phyloP scores from a whole-genome alignment of 2,113 vertebrate genomes.

The Lepidothrix coronata region DNA sequence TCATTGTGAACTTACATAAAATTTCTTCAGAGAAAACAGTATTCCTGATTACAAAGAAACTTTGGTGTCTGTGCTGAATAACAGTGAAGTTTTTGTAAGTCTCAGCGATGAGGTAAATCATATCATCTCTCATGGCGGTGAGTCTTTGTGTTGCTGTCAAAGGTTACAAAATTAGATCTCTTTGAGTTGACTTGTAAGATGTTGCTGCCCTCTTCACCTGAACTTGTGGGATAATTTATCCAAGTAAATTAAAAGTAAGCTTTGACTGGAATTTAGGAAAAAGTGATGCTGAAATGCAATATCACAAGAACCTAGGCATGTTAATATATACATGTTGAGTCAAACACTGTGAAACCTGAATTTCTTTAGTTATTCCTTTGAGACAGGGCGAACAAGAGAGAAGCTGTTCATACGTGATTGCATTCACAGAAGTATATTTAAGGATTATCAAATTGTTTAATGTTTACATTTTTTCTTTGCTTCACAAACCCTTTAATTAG shows the following conservation, averaged over 20 bases:
- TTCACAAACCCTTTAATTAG: background rate
- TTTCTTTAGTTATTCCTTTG: background rate
- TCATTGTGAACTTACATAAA: background rate
- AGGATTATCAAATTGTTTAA: background rate
- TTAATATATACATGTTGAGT: background rate
- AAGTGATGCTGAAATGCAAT: background rate
- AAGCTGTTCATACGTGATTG: accelerated
- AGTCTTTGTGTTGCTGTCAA: background rate
- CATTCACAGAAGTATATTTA: background rate
- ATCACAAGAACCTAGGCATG: background rate
- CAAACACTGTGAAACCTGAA: background rate
- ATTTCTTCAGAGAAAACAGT: background rate
- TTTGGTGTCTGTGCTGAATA: background rate
- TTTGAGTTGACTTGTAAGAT: background rate
- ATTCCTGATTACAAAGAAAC: background rate
- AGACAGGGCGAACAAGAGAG: background rate
- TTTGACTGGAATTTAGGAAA: background rate
- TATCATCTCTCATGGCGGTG: background rate
- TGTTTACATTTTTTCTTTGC: background rate
- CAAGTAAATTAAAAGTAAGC: background rate
- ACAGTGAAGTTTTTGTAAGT: background rate
- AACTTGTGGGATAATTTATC: background rate
- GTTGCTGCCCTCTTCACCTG: background rate
- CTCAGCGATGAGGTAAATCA: background rate
- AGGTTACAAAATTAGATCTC: background rate